Conservation (phyloP, 2,797 vertebrate genomes). For the Amniataba percoides region DNA sequence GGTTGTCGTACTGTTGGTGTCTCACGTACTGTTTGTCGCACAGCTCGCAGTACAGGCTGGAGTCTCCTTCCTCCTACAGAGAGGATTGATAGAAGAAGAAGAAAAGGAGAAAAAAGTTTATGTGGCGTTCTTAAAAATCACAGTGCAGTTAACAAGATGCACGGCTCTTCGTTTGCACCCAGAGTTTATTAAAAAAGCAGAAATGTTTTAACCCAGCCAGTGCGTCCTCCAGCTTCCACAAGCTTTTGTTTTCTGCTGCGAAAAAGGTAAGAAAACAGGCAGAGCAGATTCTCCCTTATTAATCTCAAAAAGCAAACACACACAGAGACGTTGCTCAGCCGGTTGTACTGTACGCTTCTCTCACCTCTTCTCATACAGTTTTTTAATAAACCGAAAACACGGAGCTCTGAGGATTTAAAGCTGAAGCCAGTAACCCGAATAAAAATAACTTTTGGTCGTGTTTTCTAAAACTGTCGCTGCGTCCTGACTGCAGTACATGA, state of each 20-base stretch:
- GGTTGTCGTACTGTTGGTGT: constrained; percentile 98
- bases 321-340: neutral
- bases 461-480: too few relatives aligned
- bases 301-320: neutral
- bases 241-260: neutral
- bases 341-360: neutral
- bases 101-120: neutral
- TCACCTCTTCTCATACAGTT: neutral
- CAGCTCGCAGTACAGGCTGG: constrained; percentile 96
- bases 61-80: constrained; percentile 87
- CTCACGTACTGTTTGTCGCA: constrained; percentile 98
- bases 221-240: neutral
- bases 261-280: neutral
- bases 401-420: neutral
- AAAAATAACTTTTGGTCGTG: too few relatives aligned
- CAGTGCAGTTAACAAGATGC: constrained; percentile 6
- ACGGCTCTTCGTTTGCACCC: neutral
- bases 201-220: neutral
- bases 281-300: neutral
- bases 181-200: neutral
- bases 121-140: constrained; percentile 6
- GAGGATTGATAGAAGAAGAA: neutral
- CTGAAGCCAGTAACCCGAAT: too few relatives aligned
- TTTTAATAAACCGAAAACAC: neutral
- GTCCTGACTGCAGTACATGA: too few relatives aligned